Conservation (phyloP, 1,140 invertebrate genomes). For the Parapsyche elsis region DNA sequence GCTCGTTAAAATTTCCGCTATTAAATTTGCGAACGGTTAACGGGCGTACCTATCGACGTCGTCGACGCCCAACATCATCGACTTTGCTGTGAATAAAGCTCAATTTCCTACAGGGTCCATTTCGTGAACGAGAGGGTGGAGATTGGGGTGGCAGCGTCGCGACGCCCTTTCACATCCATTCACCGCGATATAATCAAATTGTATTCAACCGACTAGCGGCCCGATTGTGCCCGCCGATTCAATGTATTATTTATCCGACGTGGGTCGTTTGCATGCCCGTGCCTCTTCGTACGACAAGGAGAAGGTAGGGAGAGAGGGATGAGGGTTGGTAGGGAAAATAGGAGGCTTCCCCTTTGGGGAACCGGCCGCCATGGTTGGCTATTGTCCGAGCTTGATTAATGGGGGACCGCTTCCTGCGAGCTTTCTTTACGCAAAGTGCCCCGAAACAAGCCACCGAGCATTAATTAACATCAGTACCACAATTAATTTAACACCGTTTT, state of each 20-base stretch:
- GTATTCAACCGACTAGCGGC: slow-evolving; percentile 30
- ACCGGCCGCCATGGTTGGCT: neutral
- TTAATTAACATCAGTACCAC: slow-evolving; percentile 54
- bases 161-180: slow-evolving; percentile 14
- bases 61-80: neutral
- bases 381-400: slow-evolving; percentile 54
- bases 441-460: slow-evolving; percentile 48
- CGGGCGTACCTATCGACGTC: neutral
- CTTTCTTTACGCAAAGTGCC: slow-evolving; percentile 55
- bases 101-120: neutral
- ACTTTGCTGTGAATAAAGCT: slow-evolving; percentile 15
- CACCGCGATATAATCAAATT: slow-evolving; percentile 39
- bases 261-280: slow-evolving; percentile 15
- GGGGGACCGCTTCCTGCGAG: slow-evolving; percentile 46
- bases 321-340: neutral
- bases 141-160: neutral
- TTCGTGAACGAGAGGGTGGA: neutral
- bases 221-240: slow-evolving; percentile 29
- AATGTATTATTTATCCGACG: slow-evolving; percentile 38
- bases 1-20: slow-evolving; percentile 21
- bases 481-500: slow-evolving; percentile 52
- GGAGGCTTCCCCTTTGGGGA: slow-evolving; percentile 12
- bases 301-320: neutral
- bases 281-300: neutral
- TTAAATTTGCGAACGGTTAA: neutral